These are phyloP conservation scores for Ecliptopera silaceata DNA, from an alignment of 2,888 invertebrate genomes.

Conservation along the genomic window DNA sequence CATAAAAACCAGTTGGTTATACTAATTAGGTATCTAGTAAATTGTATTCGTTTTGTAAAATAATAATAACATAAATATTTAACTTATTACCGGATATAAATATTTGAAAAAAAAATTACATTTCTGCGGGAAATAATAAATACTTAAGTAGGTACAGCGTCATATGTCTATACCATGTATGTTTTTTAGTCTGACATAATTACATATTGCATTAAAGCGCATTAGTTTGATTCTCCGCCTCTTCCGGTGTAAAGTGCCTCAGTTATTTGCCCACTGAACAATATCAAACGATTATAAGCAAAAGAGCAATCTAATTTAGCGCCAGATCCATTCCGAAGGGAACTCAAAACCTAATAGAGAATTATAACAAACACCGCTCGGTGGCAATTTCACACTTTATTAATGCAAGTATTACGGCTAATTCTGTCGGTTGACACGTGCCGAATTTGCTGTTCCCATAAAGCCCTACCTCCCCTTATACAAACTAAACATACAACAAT, in stretches of 20 bases:
- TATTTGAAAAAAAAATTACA: too few species aligned
- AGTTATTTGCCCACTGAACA: conserved; percentile 26
- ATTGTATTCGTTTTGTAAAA: too few species aligned
- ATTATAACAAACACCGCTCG: conserved; percentile 76
- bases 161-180: too few species aligned
- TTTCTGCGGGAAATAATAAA: too few species aligned
- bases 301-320: conserved; percentile 56
- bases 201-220: too few species aligned
- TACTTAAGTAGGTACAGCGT: too few species aligned
- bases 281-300: conserved; percentile 41
- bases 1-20: too few species aligned
- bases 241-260: neutral
- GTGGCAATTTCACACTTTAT: conserved; percentile 83
- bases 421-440: conserved; percentile 80
- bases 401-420: conserved; percentile 81
- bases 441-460: conserved; percentile 80
- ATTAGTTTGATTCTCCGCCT: neutral
- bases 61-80: too few species aligned
- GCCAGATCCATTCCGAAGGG: conserved; percentile 37
- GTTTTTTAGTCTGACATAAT: too few species aligned
- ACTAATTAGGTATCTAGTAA: too few species aligned
- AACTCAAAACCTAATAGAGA: conserved; percentile 70
- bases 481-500: conserved; percentile 44
- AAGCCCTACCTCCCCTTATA: conserved; percentile 59
- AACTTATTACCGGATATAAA: too few species aligned